phyloP scores from a whole-genome alignment of 2,797 vertebrate genomes.

The Neomorphus geoffroyi region DNA sequence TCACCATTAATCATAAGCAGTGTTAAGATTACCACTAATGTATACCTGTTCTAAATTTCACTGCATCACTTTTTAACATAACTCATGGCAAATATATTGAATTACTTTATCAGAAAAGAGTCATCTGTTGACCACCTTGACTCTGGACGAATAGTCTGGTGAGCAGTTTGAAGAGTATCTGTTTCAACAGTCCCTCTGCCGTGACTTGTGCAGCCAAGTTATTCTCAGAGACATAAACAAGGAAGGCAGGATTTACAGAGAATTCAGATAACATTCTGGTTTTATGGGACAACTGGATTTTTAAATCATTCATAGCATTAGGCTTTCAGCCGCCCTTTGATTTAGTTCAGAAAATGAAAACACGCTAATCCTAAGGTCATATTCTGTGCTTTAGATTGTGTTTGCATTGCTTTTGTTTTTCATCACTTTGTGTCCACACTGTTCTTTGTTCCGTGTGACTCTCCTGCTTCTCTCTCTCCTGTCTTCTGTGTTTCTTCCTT shows the following conservation, averaged over 20 bases:
- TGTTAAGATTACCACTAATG: not conserved
- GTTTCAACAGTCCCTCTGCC: not conserved
- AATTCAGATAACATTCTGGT: not conserved
- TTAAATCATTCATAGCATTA: not conserved
- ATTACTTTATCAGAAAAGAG: not conserved
- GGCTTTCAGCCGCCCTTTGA: not conserved
- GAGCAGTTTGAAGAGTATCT: not conserved
- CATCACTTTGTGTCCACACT: not conserved
- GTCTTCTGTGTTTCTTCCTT: not conserved
- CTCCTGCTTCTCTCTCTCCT: not conserved
- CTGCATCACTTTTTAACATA: not conserved
- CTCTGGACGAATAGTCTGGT: not conserved
- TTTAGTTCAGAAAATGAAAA: constrained; percentile 31
- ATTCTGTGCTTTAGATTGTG: not conserved
- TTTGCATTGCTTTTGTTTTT: not conserved
- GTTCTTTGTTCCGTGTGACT: not conserved
- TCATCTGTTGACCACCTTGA: not conserved
- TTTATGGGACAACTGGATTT: not conserved
- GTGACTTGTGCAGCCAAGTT: not conserved
- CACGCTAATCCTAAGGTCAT: not conserved
- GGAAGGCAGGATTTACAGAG: not conserved
- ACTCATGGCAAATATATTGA: not conserved
- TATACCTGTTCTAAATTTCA: not conserved
- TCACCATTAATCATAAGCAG: not conserved
- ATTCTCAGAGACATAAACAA: not conserved